Evolutionary conservation across 2,113 vertebrate species (phyloP), one percentile per base, ranked within the genome.

Genomic region (Ochotona princeps): DNA sequence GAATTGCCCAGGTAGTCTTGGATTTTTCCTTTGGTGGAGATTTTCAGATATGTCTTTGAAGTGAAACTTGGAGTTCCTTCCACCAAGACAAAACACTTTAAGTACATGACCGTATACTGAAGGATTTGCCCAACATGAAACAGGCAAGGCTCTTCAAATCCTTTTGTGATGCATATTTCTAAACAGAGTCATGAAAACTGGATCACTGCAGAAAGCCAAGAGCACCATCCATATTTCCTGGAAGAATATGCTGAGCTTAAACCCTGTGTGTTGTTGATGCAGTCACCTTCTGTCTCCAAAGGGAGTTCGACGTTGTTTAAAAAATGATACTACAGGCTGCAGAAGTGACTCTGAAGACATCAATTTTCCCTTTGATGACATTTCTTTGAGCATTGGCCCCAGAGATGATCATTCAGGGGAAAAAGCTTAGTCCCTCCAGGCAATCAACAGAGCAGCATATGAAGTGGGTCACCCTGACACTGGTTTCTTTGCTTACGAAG

Each of bases 191-290:
- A 35, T 85, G 60, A 94, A 26, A 94, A 89, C 60, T 75, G 78
- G 65, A 95, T 91, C 72, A 76, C 54, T 83, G 38, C 1, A 72
- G 73, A 67, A 21, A 93, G 18, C 13, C 32, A 92, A 94, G 79
- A 60, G 15, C 60, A 28, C n/a, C 23, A 47, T 60, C 65, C 65
- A n/a, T 47, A 30, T 94, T 95, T 96, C 96, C 76, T 87, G 80
- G 6, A 60, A 96, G 88, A 95, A 83, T 90, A 21, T 12, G 1
- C 35, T 73, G 26, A 35, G 47, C 57, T 81, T 95, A 83, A 89
- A 93, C 95, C 60, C 82, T 95, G 18, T 66, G 35, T 69, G 78
- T 81, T 79, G 7, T 5, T 96, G 90, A 91, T 95, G 93, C 97
- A 96, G 78, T 89, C 44, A 92, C 54, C 66, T 93, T 87, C n/a